Base-by-base conservation (phyloP, 2,888 invertebrate genomes). In the Yponomeuta evonymella region DNA sequence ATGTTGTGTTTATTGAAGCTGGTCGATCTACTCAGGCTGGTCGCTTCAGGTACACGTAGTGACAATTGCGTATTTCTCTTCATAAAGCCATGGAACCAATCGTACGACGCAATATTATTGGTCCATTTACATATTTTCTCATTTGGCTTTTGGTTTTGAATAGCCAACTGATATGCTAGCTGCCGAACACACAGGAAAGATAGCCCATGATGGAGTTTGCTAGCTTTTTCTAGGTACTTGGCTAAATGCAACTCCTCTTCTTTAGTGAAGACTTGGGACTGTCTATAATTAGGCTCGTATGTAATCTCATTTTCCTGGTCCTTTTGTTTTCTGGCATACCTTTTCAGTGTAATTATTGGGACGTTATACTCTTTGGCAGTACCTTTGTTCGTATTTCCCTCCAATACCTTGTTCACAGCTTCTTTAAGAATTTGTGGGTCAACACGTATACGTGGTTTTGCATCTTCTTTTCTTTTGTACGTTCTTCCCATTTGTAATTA, bases 81-180 rank as follows among this genome's bases (percentile, higher is more conserved):
- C 64, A 71, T 65, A 71, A 76, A 78, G 48, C 63, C 69, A 33
- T 69, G 48, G 43, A 76, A 72, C 76, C 77, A 78, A 70, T 69
- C 71, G 48, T 74, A 72, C 58, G 67, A 70, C 29, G 73, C 74
- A 23, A n/a, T 64, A 29, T 23, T 30, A 64, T 64, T 64, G 11
- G 29, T 66, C 71, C 72, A 12, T 8, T 75, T 66, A 48, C 70
- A 70, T 23, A 23, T 8, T 74, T 74, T 74, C 65, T 74, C 74
- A 71, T 15, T 63, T 64, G 74, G 74, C 70, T 75, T 75, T 6
- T 69, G 69, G 58, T 75, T 75, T 66, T 67, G 68, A 74, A 69
- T 67, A 30, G 76, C 79, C 72, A 73, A 76, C 71, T 79, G 73
- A 71, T 73, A 80, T n/a, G 79, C 80, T 8, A 80, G 71, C 51